Base-by-base conservation (phyloP, 2,888 invertebrate species). In the Eretmocerus hayati region DNA sequence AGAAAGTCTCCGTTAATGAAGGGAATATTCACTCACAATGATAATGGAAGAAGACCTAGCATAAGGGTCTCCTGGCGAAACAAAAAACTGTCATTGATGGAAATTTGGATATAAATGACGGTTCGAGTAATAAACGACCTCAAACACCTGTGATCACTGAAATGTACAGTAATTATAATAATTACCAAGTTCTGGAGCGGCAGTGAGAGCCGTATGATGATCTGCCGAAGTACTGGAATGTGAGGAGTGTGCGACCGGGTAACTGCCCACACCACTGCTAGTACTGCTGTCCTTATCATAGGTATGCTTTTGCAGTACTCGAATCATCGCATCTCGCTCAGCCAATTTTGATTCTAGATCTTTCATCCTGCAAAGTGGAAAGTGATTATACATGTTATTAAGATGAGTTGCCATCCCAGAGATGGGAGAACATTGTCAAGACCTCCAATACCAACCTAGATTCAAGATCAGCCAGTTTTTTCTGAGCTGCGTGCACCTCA, bases 251-350 rank as follows among this genome's bases (percentile, higher is more conserved):
- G 66, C 70, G 19, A 67, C 66, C 21, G 71, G 80, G 36, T 79
- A 78, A 50, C 78, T 77, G 53, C 77, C 76, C 55, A 79, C 78
- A 37, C 71, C 71, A 49, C 71, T 72, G 49, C 71, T 70, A 46
- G 67, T 65, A 23, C 76, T 74, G 61, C 82, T 83, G 44, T 84
- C 84, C 57, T 83, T 83, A 62, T 84, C 85, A 46, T 79, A 79
- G 0, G 85, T 84, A 65, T 87, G 86, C 59, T 86, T 86, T 73
- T 91, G 90, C 35, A 91, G 76, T 19, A 90, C 89, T 60, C 86
- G 82, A 59, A 93, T 89, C 87, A 92, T 89, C 1, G 90, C 90
- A 66, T 93, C 91, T 48, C 86, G 82, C 68, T 92, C 91, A 0
- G 89, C 88, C 48, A 92, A 78, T 66, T 90, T 88, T 4, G 89